Base-by-base conservation (phyloP, 2,888 invertebrate genomes). In the Cepaea hortensis region DNA sequence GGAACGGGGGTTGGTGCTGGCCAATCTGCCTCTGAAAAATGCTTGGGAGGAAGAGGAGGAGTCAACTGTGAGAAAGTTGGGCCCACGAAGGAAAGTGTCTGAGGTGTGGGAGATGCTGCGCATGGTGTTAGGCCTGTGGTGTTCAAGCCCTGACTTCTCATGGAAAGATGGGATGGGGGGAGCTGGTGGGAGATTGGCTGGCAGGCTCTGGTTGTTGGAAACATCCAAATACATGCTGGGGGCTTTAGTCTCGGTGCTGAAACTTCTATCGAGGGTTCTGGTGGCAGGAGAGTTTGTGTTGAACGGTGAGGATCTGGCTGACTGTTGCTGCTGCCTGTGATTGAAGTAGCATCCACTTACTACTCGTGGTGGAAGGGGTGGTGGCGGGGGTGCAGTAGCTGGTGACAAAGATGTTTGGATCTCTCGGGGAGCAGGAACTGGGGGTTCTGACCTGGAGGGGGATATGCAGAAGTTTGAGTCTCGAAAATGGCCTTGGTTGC, bases 341-440 rank as follows among this genome's bases (percentile, higher is more conserved):
- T 3, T 50, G 65, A 80, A 83, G 35, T 77, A 76, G n/a, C 9
- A 61, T 48, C 65, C 0, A 88, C 86, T 88, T 79, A 90, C 89
- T 87, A 85, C 85, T 55, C 86, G 83, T n/a, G 88, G 88, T 18
- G 90, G 90, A 6, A 90, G 89, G 35, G 90, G 90, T 46, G 89
- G 77, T 13, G 89, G 89, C 15, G 89, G 88, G 2, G 85, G 85
- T 23, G 77, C 23, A 15, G 73, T 7, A 23, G 73, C 20, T 20
- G 80, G 80, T 35, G 35, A 35, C 55, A 79, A 72, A 46, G 87
- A 72, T 61, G 81, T 85, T 13, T n/a, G 23, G 18, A 20, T 23
- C 48, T 72, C 83, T 20, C 79, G 68, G 6, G 81, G 82, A 20
- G 76, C 86, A 48, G 86, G 86, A 55, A 77, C 20, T 6, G 83